A percentile compares a stretch with the other conserved stretches of the same genome.
phyloP scores from a whole-genome alignment of 2,113 vertebrate genomes.

The Xerus inauris region DNA sequence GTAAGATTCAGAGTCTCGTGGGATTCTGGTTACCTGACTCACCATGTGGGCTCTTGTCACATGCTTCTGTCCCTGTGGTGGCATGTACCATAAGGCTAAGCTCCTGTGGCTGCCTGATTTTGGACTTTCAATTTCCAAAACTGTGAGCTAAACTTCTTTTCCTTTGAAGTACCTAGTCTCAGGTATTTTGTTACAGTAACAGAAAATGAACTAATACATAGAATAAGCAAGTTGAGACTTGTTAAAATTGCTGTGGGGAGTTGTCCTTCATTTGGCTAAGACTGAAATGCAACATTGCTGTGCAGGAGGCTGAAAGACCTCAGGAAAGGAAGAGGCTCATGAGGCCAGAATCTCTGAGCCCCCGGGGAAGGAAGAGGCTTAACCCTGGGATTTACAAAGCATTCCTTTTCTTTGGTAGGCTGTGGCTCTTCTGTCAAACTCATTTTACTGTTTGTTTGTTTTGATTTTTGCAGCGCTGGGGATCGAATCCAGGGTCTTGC shows the following conservation, averaged over 20 bases:
- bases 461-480: not conserved
- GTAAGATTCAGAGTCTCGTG: no score
- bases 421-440: not conserved
- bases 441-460: not conserved
- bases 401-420: not conserved
- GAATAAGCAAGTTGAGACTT: not conserved
- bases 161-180: not conserved
- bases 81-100: not conserved
- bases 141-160: not conserved
- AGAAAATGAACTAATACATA: not conserved
- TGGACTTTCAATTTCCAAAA: not conserved
- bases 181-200: not conserved
- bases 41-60: not conserved
- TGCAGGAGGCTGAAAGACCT: not conserved
- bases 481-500: no score
- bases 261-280: not conserved
- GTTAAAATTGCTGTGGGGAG: not conserved
- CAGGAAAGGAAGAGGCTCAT: not conserved
- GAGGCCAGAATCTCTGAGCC: not conserved
- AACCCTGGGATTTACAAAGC: not conserved
- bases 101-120: not conserved
- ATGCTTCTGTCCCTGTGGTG: not conserved
- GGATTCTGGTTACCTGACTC: not conserved
- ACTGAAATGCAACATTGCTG: fast-evolving
- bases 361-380: fast-evolving